Percentiles rank a stretch among this genome's conserved stretches.
phyloP scores from a whole-genome alignment of 2,113 vertebrate species.

The Pampusana beccarii region DNA sequence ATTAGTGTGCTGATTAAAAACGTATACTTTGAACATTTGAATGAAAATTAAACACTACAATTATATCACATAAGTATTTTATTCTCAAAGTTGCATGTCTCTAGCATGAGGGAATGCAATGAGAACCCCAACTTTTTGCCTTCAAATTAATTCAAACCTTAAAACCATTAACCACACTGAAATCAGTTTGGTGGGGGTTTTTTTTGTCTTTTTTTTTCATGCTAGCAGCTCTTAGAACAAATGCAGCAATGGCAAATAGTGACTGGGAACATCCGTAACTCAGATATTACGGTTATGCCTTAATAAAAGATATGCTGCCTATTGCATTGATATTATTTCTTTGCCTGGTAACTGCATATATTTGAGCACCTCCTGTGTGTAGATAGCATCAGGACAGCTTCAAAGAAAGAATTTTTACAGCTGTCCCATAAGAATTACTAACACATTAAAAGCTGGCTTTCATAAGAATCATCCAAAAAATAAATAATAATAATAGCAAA shows the following conservation, averaged over 20 bases:
- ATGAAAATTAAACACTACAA: neutral
- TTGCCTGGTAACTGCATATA: neutral
- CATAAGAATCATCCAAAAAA: conserved; percentile 35
- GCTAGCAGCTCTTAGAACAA: neutral
- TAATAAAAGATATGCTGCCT: neutral
- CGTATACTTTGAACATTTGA: neutral
- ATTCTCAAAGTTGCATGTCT: neutral
- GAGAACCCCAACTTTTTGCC: neutral
- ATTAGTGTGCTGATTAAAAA: neutral
- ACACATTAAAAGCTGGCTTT: neutral
- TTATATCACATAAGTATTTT: neutral
- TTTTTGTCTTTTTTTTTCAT: no score
- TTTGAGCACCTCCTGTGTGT: neutral
- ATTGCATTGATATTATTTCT: neutral
- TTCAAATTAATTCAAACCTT: neutral
- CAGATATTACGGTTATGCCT: neutral
- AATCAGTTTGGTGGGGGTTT: neutral
- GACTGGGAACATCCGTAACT: neutral
- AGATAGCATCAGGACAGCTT: neutral
- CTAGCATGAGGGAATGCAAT: neutral
- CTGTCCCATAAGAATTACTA: neutral
- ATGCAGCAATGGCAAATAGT: neutral
- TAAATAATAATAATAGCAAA: conserved; percentile 56
- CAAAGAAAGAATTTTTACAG: conserved; percentile 26
- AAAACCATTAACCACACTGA: neutral